Conservation (phyloP, 1,140 invertebrate species). For the Scaptodrosophila lebanonensis region DNA sequence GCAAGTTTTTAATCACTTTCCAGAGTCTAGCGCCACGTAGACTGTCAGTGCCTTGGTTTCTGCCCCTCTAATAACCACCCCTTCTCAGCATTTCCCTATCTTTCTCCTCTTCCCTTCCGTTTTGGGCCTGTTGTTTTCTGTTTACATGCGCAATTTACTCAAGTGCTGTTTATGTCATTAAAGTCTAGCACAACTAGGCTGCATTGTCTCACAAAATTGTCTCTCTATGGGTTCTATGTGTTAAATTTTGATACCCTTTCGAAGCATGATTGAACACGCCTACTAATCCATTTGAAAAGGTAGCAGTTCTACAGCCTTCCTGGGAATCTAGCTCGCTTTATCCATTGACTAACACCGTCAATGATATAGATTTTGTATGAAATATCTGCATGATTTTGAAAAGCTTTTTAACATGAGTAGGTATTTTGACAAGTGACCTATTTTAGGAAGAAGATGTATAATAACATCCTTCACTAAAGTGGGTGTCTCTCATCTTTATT, state of each 20-base stretch:
- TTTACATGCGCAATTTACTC: conserved; percentile 71
- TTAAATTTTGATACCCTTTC: background rate
- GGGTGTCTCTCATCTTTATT: too few species aligned
- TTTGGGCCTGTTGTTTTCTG: conserved; percentile 19
- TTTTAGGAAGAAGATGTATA: too few species aligned
- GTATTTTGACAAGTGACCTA: too few species aligned
- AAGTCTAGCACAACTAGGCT: conserved; percentile 23
- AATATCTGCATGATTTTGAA: too few species aligned
- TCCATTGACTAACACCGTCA: too few species aligned
- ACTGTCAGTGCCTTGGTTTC: conserved; percentile 2
- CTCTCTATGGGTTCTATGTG: background rate
- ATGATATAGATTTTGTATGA: too few species aligned
- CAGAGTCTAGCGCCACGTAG: conserved; percentile 58
- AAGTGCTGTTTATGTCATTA: conserved; percentile 71
- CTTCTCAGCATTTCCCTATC: background rate
- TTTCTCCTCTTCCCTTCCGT: conserved; percentile 7
- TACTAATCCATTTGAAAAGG: conserved; percentile 9
- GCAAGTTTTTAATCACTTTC: conserved; percentile 73
- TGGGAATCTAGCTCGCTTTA: too few species aligned
- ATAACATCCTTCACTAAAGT: too few species aligned
- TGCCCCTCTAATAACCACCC: conserved; percentile 5
- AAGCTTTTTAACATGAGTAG: too few species aligned
- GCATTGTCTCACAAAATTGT: conserved; percentile 28
- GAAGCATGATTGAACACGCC: conserved; percentile 3
- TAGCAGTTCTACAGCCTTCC: too few species aligned